These are phyloP conservation scores for Pipistrellus kuhlii DNA, from an alignment of 2,797 vertebrate species.

Conservation along the genomic window DNA sequence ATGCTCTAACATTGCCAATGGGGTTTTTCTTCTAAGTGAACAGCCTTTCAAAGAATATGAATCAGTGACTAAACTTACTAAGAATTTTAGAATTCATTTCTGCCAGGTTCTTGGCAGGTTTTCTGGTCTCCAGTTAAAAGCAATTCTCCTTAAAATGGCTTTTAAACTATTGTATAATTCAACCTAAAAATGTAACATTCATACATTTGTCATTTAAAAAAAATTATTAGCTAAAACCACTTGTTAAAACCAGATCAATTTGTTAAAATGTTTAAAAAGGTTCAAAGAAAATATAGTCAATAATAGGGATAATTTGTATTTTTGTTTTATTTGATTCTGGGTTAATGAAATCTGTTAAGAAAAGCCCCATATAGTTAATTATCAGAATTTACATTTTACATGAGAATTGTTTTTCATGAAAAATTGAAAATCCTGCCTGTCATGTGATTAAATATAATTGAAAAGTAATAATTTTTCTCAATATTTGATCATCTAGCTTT, in stretches of 20 bases:
- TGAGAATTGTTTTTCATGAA: neutral
- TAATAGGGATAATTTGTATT: neutral
- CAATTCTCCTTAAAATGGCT: constrained; percentile 51
- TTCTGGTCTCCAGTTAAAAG: constrained; percentile 70
- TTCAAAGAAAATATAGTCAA: neutral
- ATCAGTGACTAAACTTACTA: constrained; percentile 36
- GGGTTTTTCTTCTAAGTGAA: constrained; percentile 59
- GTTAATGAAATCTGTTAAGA: neutral
- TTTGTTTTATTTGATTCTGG: neutral
- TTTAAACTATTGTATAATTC: constrained; percentile 46
- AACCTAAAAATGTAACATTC: constrained; percentile 73
- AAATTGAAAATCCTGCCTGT: neutral
- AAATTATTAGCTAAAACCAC: neutral
- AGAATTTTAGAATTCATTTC: constrained; percentile 12
- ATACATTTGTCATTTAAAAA: constrained; percentile 53
- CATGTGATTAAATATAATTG: neutral
- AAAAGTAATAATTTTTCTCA: neutral
- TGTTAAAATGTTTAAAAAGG: neutral
- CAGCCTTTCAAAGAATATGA: constrained; percentile 63
- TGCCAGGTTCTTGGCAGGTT: constrained; percentile 76
- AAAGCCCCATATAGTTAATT: too few species aligned
- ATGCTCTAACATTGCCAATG: constrained; percentile 6
- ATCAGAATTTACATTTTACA: neutral
- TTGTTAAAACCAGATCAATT: constrained; percentile 60
- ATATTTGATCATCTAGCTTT: neutral